Conservation (phyloP, 2,797 vertebrate genomes). For the Allobates femoralis region DNA sequence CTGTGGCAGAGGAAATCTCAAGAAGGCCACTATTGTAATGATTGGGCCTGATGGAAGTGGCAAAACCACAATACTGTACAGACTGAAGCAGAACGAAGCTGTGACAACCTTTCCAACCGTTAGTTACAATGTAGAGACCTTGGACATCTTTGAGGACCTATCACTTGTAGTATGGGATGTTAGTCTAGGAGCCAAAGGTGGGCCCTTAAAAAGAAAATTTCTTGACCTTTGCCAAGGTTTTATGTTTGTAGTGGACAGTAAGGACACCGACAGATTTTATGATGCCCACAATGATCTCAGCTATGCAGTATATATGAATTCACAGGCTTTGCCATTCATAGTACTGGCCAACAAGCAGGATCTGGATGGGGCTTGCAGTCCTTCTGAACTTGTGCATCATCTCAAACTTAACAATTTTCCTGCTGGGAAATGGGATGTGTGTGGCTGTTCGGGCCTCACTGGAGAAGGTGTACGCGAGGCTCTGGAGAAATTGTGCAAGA, state of each 20-base stretch:
- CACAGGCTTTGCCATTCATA: not conserved
- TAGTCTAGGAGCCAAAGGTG: not conserved
- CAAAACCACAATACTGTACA: constrained; percentile 47
- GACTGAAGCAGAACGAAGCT: constrained; percentile 30
- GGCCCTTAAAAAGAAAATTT: constrained; percentile 14
- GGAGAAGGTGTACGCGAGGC: constrained; percentile 38
- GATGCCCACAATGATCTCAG: not conserved
- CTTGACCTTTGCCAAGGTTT: not conserved
- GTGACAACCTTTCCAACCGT: not conserved
- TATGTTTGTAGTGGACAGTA: constrained; percentile 42
- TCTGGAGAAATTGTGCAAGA: constrained; percentile 17
- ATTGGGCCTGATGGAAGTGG: constrained; percentile 37
- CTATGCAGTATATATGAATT: not conserved
- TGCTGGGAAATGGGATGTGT: not conserved
- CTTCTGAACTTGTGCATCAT: constrained; percentile 12
- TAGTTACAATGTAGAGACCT: constrained; percentile 1
- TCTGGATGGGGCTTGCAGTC: constrained; percentile 24
- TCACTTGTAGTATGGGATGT: constrained; percentile 15
- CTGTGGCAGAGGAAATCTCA: not conserved
- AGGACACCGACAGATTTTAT: not conserved
- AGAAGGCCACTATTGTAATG: not conserved
- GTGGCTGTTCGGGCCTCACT: constrained; percentile 18
- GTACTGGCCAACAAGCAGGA: constrained; percentile 44
- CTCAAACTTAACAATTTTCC: not conserved
- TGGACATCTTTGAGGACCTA: not conserved